Conservation (phyloP, 1,140 invertebrate genomes). For the Papilio polytes region DNA sequence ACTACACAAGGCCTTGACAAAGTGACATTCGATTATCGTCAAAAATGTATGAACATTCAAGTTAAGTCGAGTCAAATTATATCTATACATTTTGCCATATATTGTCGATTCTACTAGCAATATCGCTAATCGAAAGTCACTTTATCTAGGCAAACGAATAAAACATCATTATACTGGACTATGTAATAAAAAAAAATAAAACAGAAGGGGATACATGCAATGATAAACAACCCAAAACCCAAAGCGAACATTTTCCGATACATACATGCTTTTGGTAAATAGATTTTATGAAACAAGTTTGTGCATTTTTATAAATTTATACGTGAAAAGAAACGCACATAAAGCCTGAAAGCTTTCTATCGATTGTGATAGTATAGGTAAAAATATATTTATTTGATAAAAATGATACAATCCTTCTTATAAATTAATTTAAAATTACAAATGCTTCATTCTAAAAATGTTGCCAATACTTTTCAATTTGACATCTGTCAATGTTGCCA, state of each 20-base stretch:
- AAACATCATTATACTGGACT: too few species aligned
- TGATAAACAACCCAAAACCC: constrained; percentile 56
- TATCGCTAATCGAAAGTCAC: too few species aligned
- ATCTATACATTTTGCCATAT: too few species aligned
- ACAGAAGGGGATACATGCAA: constrained; percentile 46
- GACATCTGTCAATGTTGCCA: background rate
- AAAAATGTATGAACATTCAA: too few species aligned
- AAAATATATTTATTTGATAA: constrained; percentile 69
- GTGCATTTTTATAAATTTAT: constrained; percentile 23
- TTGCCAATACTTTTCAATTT: constrained; percentile 15
- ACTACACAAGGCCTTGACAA: background rate
- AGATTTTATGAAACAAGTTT: constrained; percentile 20
- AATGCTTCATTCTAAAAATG: constrained; percentile 35
- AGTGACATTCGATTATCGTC: too few species aligned
- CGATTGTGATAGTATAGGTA: constrained; percentile 68
- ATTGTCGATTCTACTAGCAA: too few species aligned
- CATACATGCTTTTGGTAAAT: constrained; percentile 71
- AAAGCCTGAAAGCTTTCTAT: constrained; percentile 77
- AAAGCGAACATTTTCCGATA: constrained; percentile 56
- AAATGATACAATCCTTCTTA: constrained; percentile 48
- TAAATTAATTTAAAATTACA: constrained; percentile 46
- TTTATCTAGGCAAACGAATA: too few species aligned
- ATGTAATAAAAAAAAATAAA: too few species aligned
- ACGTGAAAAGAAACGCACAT: constrained; percentile 29
- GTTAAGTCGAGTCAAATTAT: too few species aligned